Percentiles rank a stretch among this genome's conserved stretches.
phyloP scores from a whole-genome alignment of 2,888 invertebrate genomes.

The Tryphoninae sp. region DNA sequence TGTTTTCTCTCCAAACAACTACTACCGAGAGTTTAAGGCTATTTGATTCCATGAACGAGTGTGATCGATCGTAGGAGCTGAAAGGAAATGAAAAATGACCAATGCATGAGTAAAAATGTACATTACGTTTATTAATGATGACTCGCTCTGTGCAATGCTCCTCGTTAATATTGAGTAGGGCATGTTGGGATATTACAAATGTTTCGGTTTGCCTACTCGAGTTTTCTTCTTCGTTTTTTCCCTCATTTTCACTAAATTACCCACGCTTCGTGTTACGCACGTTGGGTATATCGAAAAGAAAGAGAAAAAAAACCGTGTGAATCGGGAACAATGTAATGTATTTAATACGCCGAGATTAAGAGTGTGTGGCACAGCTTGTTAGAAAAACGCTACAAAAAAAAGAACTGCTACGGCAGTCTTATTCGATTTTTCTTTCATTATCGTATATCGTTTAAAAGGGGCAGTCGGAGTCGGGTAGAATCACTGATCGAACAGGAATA shows the following conservation, averaged over 20 bases:
- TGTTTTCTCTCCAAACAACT: no score
- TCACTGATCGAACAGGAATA: constrained; percentile 24
- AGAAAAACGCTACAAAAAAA: constrained; percentile 70
- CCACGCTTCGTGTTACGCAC: constrained; percentile 49
- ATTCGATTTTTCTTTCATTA: constrained; percentile 45
- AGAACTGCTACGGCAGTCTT: constrained; percentile 68
- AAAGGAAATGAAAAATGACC: constrained; percentile 23
- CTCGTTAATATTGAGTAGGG: constrained; percentile 64
- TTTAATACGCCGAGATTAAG: constrained; percentile 54
- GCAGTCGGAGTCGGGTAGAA: constrained; percentile 20
- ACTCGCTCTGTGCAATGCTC: constrained; percentile 64
- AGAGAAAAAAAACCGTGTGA: constrained; percentile 6
- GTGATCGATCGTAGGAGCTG: constrained; percentile 7
- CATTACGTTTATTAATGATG: constrained; percentile 79
- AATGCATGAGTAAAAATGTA: constrained; percentile 74
- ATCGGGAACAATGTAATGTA: constrained; percentile 19
- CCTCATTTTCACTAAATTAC: constrained; percentile 19
- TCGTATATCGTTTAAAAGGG: constrained; percentile 36
- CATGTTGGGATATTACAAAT: constrained; percentile 67
- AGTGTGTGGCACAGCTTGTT: constrained; percentile 63
- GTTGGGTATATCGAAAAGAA: constrained; percentile 32
- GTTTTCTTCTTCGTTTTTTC: constrained; percentile 40
- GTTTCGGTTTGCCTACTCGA: constrained; percentile 59
- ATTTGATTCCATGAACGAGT: not conserved
- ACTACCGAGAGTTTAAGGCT: no score